Base-by-base conservation (phyloP, 2,888 invertebrate species). In the Torymus tubicola region DNA sequence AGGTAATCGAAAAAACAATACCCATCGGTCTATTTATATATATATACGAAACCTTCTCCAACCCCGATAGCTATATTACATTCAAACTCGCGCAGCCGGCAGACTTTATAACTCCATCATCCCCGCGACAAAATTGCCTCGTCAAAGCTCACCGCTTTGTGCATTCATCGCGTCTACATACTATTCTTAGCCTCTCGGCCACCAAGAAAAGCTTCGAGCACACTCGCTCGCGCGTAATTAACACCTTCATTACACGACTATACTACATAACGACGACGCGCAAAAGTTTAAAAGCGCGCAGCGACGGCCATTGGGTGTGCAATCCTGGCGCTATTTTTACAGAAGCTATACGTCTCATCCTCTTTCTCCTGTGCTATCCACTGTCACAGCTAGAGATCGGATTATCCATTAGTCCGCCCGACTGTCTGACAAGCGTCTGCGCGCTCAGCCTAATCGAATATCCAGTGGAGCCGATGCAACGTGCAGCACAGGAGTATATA, bases 401-500 rank as follows among this genome's bases (percentile, higher is more conserved):
- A 76, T 72, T 72, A 72, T 50, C 24, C 42, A 42, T 42, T 42
- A 42, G 42, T 8, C 42, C 8, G 42, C 8, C 42, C 8, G 42
- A 42, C 42, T 42, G 64, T 81, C 77, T 81, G 81, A 81, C 81
- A 57, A 70, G 72, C 73, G 78, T 65, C 73, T 81, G 77, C 42
- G 72, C 73, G 70, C 72, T n/a, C n/a, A 58, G 53, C 52, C 52
- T 81, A 81, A 81, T 81, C 81, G 73, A 81, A 81, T 81, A 71
- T 71, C 64, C 64, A 13, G 12, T 21, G 24, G 60, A 24, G 4
- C 24, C 61, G 60, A 50, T 57, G 64, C 68, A 58, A 58, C 42
- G 52, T 16, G 24, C 31, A 50, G 65, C 52, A 21, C n/a, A 58
- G 55, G 65, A 58, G 53, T 13, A n/a, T n/a, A n/a, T n/a, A n/a